These are phyloP conservation scores for Tethya wilhelma DNA, from an alignment of 37 sponge, comb jelly and placozoan species.

Conservation along the genomic window DNA sequence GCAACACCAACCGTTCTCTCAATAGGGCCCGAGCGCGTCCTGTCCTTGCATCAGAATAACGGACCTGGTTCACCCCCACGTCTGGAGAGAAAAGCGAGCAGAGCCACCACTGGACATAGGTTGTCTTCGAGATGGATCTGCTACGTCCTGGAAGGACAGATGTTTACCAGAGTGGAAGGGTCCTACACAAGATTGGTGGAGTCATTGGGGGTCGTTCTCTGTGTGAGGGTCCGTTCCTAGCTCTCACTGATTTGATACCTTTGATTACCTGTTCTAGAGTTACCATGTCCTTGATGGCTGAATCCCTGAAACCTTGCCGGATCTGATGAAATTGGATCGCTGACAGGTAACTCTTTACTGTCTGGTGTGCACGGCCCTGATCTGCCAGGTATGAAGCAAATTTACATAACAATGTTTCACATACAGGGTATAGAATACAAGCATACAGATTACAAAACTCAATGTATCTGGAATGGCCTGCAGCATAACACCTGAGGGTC, in stretches of 20 bases:
- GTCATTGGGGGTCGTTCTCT: not conserved
- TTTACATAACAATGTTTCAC: not conserved
- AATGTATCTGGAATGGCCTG: not conserved
- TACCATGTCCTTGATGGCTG: not conserved
- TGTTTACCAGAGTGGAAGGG: conserved; percentile 1
- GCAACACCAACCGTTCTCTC: not conserved
- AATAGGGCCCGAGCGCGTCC: not conserved
- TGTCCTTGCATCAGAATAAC: not conserved
- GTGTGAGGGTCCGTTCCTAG: not conserved
- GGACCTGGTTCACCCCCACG: conserved; percentile 2
- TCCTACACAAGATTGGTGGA: not conserved
- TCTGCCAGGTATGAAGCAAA: not conserved
- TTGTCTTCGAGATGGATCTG: not conserved
- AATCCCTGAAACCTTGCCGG: not conserved
- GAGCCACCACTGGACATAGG: conserved; percentile 23
- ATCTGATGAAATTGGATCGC: not conserved
- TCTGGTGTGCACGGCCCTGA: not conserved
- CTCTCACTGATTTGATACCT: not conserved
- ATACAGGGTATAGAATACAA: not conserved
- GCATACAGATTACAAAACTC: not conserved
- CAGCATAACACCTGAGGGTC: not conserved
- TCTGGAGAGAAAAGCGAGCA: no score
- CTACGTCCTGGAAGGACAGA: conserved; percentile 7
- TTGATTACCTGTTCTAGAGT: not conserved
- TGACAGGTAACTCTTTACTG: not conserved